Conservation (phyloP, 2,888 invertebrate genomes). For the Idaea dimidiata region DNA sequence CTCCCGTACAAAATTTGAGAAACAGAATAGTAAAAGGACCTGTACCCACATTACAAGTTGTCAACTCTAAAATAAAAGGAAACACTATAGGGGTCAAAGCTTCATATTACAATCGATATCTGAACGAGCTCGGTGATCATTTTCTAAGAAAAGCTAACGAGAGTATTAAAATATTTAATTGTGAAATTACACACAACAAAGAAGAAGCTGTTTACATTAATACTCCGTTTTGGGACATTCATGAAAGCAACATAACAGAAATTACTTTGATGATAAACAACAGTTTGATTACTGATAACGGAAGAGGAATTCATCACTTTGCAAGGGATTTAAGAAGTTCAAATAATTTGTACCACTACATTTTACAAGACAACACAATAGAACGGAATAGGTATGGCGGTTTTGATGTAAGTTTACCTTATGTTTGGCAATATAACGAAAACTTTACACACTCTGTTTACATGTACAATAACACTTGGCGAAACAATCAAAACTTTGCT, state of each 20-base stretch:
- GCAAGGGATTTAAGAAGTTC: slow-evolving; percentile 96
- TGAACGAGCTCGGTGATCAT: slow-evolving; percentile 92
- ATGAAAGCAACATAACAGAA: slow-evolving; percentile 92
- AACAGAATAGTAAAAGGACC: slow-evolving; percentile 89
- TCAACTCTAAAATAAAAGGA: slow-evolving; percentile 87
- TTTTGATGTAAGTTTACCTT: slow-evolving; percentile 93
- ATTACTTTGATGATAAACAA: slow-evolving; percentile 94
- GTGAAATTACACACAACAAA: slow-evolving; percentile 89
- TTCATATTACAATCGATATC: slow-evolving; percentile 92
- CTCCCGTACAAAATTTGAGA: slow-evolving; percentile 86
- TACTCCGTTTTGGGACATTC: slow-evolving; percentile 93
- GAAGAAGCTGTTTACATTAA: slow-evolving; percentile 91
- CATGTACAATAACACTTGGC: slow-evolving; percentile 93
- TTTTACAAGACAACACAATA: slow-evolving; percentile 91
- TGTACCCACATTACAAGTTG: slow-evolving; percentile 87
- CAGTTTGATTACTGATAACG: slow-evolving; percentile 92
- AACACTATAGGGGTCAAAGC: slow-evolving; percentile 91
- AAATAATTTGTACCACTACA: slow-evolving; percentile 98
- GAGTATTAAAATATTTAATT: slow-evolving; percentile 88
- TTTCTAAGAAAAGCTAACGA: slow-evolving; percentile 94
- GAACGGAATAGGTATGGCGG: slow-evolving; percentile 93
- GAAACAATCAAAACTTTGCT: slow-evolving; percentile 91
- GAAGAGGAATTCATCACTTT: slow-evolving; percentile 92
- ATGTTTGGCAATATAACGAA: slow-evolving; percentile 97
- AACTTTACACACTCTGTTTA: slow-evolving; percentile 95